Evolutionary conservation across 1,140 invertebrate species (phyloP), one percentile per base, ranked within the genome.

Genomic region (Adoxophyes honmai): DNA sequence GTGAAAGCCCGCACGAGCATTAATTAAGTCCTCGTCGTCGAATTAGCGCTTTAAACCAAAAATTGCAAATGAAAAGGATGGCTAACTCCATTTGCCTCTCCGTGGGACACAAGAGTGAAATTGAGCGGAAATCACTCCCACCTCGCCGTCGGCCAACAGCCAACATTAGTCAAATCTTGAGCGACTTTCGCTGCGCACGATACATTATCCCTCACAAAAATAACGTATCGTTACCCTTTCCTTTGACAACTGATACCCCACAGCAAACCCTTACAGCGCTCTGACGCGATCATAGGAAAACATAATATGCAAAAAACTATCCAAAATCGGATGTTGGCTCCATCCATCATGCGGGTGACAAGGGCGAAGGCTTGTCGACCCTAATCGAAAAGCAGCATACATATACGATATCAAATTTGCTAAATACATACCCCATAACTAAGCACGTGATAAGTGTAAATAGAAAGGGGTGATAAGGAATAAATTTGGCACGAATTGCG

Each of bases 271-370:
- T 48, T 48, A 18, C 6, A 28, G 21, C 21, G 21, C 21, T 28
- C 21, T 6, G 21, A 28, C 42, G 18, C 21, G 42, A 48, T 48
- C 42, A 33, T 48, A 48, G 42, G 18, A 48, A 74, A 78, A 71
- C 55, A 68, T 72, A 72, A 76, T 73, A 78, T 80, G 70, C 68
- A 70, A 68, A 75, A 73, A 79, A 77, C 70, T 73, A 76, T 70
- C 71, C 76, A 58, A 78, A 83, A 83, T 78, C 73, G 74, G 68
- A 75, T 76, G 71, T 68, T 59, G 66, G 69, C 64, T 67, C 62
- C 72, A 83, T 83, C 78, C 73, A 83, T 83, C 80, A 83, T 79
- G 42, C 56, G 67, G 56, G 66, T 70, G 76, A 79, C 78, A 78
- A 66, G 70, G 70, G 64, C 62, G 69, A 76, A 76, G 71, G 78